Evolutionary conservation across 2,888 invertebrate species (phyloP).

Genomic region (Meganola albula): DNA sequence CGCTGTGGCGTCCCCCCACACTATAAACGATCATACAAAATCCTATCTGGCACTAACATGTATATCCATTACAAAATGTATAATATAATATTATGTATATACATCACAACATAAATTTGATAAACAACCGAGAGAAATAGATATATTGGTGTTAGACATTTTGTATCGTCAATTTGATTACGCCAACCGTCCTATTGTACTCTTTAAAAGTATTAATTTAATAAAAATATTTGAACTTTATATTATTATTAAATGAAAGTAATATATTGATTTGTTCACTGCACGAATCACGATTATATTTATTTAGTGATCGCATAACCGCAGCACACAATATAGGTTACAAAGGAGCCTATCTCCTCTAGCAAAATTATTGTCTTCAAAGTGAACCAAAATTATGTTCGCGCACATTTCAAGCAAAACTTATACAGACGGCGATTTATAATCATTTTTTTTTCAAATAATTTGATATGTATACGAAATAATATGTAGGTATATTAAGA

Average conservation of each 20-base stretch:
- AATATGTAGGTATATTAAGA: conserved; percentile 31
- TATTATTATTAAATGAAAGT: conserved; percentile 28
- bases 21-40: conserved; percentile 71
- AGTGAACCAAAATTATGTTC: conserved; percentile 12
- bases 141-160: conserved; percentile 56
- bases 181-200: conserved; percentile 41
- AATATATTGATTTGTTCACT: conserved; percentile 35
- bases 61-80: conserved; percentile 76
- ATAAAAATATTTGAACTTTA: conserved; percentile 49
- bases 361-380: conserved; percentile 55
- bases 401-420: conserved; percentile 26
- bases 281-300: conserved; percentile 16
- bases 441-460: conserved; percentile 37
- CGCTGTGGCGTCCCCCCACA: conserved; percentile 27
- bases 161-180: conserved; percentile 33
- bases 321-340: conserved; percentile 27
- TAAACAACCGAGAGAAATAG: conserved; percentile 71
- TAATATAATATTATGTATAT: conserved; percentile 70
- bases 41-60: conserved; percentile 76
- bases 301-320: conserved; percentile 14
- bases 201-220: conserved; percentile 42
- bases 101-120: conserved; percentile 76
- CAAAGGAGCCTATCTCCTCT: conserved; percentile 45
- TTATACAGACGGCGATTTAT: neutral
- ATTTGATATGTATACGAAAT: conserved; percentile 66